Base-by-base conservation (phyloP, 1,140 invertebrate genomes). In the Drosophila sechellia region DNA sequence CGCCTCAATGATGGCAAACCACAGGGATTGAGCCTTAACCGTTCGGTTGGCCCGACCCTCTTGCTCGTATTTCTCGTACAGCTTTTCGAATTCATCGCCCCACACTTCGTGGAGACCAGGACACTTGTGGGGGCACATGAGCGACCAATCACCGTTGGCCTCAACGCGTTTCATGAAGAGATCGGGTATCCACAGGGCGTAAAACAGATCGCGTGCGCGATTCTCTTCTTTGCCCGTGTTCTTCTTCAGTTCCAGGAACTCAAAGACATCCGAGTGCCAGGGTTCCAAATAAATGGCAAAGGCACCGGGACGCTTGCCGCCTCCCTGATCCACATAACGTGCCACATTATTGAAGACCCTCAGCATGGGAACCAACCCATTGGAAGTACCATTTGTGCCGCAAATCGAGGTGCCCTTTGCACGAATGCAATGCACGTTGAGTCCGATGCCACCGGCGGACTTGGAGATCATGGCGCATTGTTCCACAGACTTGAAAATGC, bases 231-330 rank as follows among this genome's bases (percentile, higher is more conserved):
- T 97, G 37, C 98, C 98, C 49, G 96, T 98, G 92, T 99, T 99
- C 89, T 98, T 99, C 76, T 96, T 97, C 35, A 99, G 93, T 91
- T 99, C 97, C 45, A 99, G 92, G 93, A 99, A 99, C 61, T 98
- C 97, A 92, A 99, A 98, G 52, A 99, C 94, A 93, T 99, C 98
- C 0, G 98, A 95, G 93, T 99, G 99, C 99, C 99, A 99, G 3
- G 99, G 99, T 92, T 99, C 99, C 20, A 99, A 90, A 90, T 99
- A 99, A 64, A 99, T 96, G 13, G 99, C 98, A 94, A 99, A 99
- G n/a, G 98, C 98, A 35, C 98, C 98, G n/a, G 98, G 98, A 74
- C 98, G 93, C 93, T 99, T 99, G 87, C 99, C 99, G 25, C 98
- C 98, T 34, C 98, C 98, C 93, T 99, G 99, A 93, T 99, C 98